Evolutionary conservation across 2,888 invertebrate species (phyloP).

Genomic region (Apotomis turbidana): DNA sequence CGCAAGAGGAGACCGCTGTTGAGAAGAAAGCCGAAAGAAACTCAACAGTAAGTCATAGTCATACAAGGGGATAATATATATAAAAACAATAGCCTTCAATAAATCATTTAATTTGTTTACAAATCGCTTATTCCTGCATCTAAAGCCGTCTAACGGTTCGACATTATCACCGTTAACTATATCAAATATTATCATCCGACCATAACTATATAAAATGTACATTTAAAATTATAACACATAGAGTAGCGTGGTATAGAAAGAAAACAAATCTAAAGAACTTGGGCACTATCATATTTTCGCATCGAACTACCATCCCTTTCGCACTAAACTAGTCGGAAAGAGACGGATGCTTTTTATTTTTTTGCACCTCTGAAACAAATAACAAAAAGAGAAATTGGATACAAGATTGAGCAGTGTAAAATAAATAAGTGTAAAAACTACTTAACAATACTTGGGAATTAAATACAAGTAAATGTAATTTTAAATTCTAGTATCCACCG

Average conservation of each 20-base stretch:
- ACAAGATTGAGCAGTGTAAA: constrained; percentile 67
- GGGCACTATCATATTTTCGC: constrained; percentile 16
- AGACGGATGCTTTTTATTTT: background rate
- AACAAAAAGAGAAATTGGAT: constrained; percentile 48
- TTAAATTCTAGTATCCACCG: constrained; percentile 28
- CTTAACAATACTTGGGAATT: constrained; percentile 54
- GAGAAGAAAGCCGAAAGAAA: too few species aligned
- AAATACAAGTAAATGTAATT: constrained; percentile 44
- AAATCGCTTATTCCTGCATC: constrained; percentile 64
- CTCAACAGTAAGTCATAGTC: too few species aligned
- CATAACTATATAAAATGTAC: constrained; percentile 41
- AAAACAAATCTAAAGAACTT: constrained; percentile 18
- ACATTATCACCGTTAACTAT: constrained; percentile 39
- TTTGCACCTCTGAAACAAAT: constrained; percentile 48
- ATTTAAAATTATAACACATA: constrained; percentile 31
- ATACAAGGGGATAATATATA: constrained; percentile 20
- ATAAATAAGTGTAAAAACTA: constrained; percentile 69
- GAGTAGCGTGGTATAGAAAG: constrained; percentile 21
- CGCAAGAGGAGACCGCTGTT: too few species aligned
- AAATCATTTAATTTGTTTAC: constrained; percentile 67
- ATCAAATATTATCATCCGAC: constrained; percentile 36
- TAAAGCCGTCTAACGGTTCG: constrained; percentile 55
- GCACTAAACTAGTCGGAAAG: constrained; percentile 19
- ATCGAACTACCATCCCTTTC: constrained; percentile 44
- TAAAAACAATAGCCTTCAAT: constrained; percentile 48